Conservation (phyloP, 1,140 invertebrate species). For the Macrobrachium nipponense region DNA sequence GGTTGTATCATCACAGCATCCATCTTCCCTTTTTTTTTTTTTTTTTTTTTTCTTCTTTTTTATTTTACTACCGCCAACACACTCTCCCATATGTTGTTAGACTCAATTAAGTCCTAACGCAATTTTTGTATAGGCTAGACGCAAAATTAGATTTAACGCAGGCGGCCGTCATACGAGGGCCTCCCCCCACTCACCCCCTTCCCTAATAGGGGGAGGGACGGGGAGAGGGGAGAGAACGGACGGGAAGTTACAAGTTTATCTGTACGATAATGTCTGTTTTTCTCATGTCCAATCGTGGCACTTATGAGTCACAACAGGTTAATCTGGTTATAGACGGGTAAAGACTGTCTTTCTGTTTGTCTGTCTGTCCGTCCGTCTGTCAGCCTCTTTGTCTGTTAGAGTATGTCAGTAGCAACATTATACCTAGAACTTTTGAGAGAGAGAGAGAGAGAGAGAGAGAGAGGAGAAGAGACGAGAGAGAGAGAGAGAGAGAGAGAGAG, state of each 20-base stretch:
- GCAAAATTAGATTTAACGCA: slow-evolving; percentile 44
- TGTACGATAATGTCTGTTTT: too few relatives aligned
- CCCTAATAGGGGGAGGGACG: background rate
- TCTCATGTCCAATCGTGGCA: too few relatives aligned
- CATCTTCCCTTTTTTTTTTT: too few relatives aligned
- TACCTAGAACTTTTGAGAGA: too few relatives aligned
- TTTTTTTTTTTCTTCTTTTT: too few relatives aligned
- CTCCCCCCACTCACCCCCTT: too few relatives aligned
- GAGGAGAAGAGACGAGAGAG: background rate
- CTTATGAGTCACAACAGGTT: too few relatives aligned
- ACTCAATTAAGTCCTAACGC: slow-evolving; percentile 37
- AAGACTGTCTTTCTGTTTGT: too few relatives aligned
- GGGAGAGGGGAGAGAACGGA: background rate
- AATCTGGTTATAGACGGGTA: too few relatives aligned
- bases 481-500: background rate
- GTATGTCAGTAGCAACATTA: background rate
- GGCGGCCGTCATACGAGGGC: background rate
- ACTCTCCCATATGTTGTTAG: slow-evolving; percentile 18
- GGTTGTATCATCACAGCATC: too few relatives aligned
- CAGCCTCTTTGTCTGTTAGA: background rate
- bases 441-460: background rate
- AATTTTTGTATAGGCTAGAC: slow-evolving; percentile 47
- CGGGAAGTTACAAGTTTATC: background rate
- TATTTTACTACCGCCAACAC: background rate
- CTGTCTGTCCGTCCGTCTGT: too few relatives aligned